Evolutionary conservation across 1,140 invertebrate species (phyloP).

Genomic region (Pseudomyrmex sp.): DNA sequence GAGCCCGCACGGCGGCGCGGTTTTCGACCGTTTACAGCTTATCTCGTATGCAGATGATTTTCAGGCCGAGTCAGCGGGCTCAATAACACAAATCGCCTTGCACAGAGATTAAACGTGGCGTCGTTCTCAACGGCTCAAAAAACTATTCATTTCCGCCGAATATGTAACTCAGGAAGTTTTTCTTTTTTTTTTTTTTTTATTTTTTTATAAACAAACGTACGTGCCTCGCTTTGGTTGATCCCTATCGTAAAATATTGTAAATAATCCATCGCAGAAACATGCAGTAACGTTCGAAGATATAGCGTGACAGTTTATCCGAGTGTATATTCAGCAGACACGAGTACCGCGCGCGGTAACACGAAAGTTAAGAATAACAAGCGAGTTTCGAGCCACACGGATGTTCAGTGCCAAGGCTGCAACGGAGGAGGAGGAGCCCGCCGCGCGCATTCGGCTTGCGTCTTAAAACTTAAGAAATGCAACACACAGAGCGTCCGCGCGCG

Average conservation of each 20-base stretch:
- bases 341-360: not conserved
- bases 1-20: conserved; percentile 28
- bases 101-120: conserved; percentile 65
- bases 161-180: not conserved
- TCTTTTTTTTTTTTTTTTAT: not conserved
- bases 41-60: conserved; percentile 63
- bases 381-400: conserved; percentile 10
- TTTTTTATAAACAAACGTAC: not conserved
- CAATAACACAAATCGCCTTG: conserved; percentile 72
- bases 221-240: not conserved
- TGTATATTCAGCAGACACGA: not conserved
- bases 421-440: not conserved
- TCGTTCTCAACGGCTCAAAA: conserved; percentile 66
- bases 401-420: conserved; percentile 13
- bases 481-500: conserved; percentile 5
- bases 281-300: conserved; percentile 27
- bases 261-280: conserved; percentile 8
- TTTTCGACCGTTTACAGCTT: conserved; percentile 55
- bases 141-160: conserved; percentile 52
- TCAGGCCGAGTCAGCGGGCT: conserved; percentile 51
- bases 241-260: not conserved
- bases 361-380: conserved; percentile 52
- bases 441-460: conserved; percentile 40
- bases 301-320: conserved; percentile 29
- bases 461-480: conserved; percentile 53